Evolutionary conservation across 2,797 vertebrate genomes (phyloP), one percentile per base, ranked within the genome.

Genomic region (Hippoglossus hippoglossus): DNA sequence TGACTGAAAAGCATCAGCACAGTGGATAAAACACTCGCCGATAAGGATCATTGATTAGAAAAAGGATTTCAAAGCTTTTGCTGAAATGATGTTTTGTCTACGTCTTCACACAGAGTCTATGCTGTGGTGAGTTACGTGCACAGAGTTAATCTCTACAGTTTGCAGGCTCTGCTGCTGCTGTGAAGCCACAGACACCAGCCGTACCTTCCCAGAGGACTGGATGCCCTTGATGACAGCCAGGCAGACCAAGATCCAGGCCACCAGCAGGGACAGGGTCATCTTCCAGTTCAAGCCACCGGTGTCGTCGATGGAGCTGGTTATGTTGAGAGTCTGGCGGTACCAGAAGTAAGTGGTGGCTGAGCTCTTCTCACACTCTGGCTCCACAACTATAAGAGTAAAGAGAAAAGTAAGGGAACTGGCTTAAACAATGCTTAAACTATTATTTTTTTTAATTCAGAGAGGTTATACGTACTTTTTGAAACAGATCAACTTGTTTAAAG

Each of bases 261-360:
- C 92, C 15, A 99, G 90, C 68, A 99, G 94, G n/a, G 96, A 98
- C 51, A 99, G 65, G 0, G 96, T 97, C 97, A 99, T 99, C 93
- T 91, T 98, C 98, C 97, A 99, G 91, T 99, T 99, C 6, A 99
- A 95, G 1, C 97, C 97, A 0, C 97, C 97, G 0, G 96, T 96
- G 90, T 99, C 96, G 0, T 97, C 96, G 65, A 99, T 99, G 84
- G 91, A 94, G 93, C 95, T 95, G 88, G 98, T 98, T 89, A 98
- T 99, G 90, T 99, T 97, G 77, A 99, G 81, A 31, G 98, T 90
- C 90, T 98, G 94, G 1, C 98, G 94, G 88, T 99, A 99, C 98
- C 98, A 99, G 94, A 98, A 99, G 89, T 97, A 99, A 22, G 97
- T 99, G 47, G 98, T 99, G 66, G 98, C 98, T 0, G 98, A 99